A percentile compares a stretch with the other conserved stretches of the same genome.
These are phyloP conservation scores for Eucriotettix oculatus DNA, from an alignment of 2,888 invertebrate genomes.

Conservation along the genomic window DNA sequence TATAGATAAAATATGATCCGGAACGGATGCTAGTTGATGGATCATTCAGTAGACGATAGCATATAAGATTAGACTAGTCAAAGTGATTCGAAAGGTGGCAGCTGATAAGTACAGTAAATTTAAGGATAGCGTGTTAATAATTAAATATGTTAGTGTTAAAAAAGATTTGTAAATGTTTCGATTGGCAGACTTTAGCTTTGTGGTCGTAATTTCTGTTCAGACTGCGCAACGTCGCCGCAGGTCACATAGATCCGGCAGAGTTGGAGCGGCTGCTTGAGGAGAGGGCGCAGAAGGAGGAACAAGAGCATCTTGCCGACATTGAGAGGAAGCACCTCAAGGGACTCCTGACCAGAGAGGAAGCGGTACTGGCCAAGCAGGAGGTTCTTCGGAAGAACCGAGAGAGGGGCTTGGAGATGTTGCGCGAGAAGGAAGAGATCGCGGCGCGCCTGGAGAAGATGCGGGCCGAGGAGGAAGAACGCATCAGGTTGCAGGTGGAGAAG, in stretches of 20 bases:
- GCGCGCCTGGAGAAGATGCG: background rate
- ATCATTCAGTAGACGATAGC: too few species aligned
- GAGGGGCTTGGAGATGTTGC: background rate
- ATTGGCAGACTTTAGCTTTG: too few species aligned
- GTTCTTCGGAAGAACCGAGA: background rate
- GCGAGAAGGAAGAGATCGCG: background rate
- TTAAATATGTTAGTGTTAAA: too few species aligned
- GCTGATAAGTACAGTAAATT: too few species aligned
- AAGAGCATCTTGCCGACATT: conserved; percentile 33
- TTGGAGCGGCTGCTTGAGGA: conserved; percentile 29
- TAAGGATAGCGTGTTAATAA: too few species aligned
- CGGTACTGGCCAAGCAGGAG: conserved; percentile 32
- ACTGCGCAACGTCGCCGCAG: conserved; percentile 31
- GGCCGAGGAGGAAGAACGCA: background rate
- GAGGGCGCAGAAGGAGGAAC: conserved; percentile 17
- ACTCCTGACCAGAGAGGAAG: conserved; percentile 39
- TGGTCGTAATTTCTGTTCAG: conserved; percentile 10
- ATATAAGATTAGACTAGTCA: too few species aligned
- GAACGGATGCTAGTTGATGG: too few species aligned
- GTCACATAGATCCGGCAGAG: conserved; percentile 28
- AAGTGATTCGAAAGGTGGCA: too few species aligned
- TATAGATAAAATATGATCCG: too few species aligned
- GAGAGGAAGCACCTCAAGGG: conserved; percentile 41
- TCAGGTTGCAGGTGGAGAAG: background rate
- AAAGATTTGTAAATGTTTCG: too few species aligned